Base-by-base conservation (phyloP, 1,140 invertebrate genomes). In the Lasioglossum albipes region DNA sequence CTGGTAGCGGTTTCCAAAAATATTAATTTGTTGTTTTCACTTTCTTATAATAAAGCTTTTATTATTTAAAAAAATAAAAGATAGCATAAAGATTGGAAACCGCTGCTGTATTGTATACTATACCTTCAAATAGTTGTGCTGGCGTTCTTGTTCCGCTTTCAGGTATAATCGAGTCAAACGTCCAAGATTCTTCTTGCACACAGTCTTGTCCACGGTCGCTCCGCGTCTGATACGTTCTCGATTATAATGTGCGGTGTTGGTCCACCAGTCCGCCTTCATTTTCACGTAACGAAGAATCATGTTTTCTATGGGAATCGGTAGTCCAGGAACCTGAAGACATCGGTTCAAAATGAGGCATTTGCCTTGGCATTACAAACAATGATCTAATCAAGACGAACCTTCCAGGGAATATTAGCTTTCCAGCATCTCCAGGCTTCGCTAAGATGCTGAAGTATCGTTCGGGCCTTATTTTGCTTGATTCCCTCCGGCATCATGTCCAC, bases 211-310 rank as follows among this genome's bases (percentile, higher is more conserved):
- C 27, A 99, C 99, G 2, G 98, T 99, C 22, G 97, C 98, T 57
- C 98, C 98, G 79, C 97, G 95, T 2, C 98, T 95, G 62, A 99
- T 98, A 86, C 99, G 95, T 93, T 99, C 99, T 41, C 99, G 95
- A 94, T 99, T 99, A 92, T 99, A 99, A 94, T 99, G 99, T 2
- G 99, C 99, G 0, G 99, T 99, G 93, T 99, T 99, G 0, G 99
- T 99, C 99, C 99, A 99, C 99, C 99, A 99, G 93, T 99, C 99
- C 0, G 99, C 99, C 92, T 99, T 99, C 96, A 99, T 99, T 93
- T 99, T 99, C 0, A 99, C 99, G 93, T 99, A 99, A 62, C 99
- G 95, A 27, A 99, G 95, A 87, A 99, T 99, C 99, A 99, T 99
- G 93, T 99, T 99, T 94, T 99, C 99, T 89, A 99, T 99, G 0